phyloP scores from a whole-genome alignment of 2,113 vertebrate genomes.

The Butorides virescens region DNA sequence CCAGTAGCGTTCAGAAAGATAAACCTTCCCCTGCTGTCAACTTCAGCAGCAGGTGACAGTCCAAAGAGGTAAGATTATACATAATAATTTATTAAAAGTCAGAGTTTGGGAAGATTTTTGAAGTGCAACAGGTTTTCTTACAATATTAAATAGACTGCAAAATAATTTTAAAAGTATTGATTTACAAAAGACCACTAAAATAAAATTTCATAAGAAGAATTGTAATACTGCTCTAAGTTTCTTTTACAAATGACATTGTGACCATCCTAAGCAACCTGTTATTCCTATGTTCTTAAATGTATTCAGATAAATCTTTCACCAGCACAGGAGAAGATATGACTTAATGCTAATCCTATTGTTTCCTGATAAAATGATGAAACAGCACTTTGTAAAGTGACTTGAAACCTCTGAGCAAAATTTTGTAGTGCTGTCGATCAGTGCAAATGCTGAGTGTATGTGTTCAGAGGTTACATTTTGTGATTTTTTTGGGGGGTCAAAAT shows the following conservation, averaged over 20 bases:
- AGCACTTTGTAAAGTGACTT: not conserved
- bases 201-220: not conserved
- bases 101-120: not conserved
- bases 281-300: not conserved
- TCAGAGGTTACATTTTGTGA: not conserved
- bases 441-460: not conserved
- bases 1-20: not conserved
- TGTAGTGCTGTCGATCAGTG: not conserved
- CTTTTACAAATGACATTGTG: not conserved
- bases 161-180: not conserved
- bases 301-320: not conserved
- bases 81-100: not conserved
- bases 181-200: not conserved
- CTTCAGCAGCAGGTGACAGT: not conserved
- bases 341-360: not conserved
- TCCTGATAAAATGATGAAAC: not conserved
- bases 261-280: not conserved
- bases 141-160: not conserved
- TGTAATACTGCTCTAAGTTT: not conserved
- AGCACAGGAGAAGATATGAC: not conserved
- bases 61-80: constrained; percentile 20
- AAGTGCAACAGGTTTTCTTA: not conserved
- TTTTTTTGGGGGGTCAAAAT: not conserved
- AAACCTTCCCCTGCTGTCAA: not conserved
- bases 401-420: not conserved